Percentiles rank a stretch among this genome's conserved stretches.
These are phyloP conservation scores for Parus major DNA, from an alignment of 2,113 vertebrate genomes.

Conservation along the genomic window DNA sequence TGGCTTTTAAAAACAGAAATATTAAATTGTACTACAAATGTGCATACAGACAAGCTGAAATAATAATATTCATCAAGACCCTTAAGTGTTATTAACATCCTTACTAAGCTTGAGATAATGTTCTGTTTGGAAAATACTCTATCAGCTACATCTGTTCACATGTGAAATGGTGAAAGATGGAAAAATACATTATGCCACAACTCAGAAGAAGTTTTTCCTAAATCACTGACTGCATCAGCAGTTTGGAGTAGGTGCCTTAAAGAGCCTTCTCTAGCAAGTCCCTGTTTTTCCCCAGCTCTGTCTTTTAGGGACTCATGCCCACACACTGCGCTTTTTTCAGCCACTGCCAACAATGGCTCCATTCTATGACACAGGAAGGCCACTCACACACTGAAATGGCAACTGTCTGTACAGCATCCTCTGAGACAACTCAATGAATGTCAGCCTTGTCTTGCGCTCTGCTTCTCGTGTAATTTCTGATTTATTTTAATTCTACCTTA, in stretches of 20 bases:
- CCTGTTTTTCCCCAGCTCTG: not conserved
- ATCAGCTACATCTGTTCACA: not conserved
- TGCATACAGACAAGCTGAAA: not conserved
- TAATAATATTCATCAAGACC: not conserved
- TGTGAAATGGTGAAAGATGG: not conserved
- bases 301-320: not conserved
- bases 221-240: not conserved
- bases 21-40: not conserved
- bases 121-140: not conserved
- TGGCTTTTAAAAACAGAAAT: not conserved
- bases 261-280: not conserved
- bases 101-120: not conserved
- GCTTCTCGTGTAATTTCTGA: not conserved
- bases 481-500: constrained; percentile 42
- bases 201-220: not conserved
- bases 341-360: not conserved
- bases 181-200: not conserved
- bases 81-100: not conserved
- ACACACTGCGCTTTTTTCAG: not conserved
- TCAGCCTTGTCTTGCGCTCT: constrained; percentile 18
- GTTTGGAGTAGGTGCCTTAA: not conserved
- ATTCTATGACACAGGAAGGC: constrained; percentile 39
- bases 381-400: constrained; percentile 27
- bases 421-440: constrained; percentile 26
- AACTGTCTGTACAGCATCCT: constrained; percentile 66